These are phyloP conservation scores for Catharus fuscescens DNA, from an alignment of 2,113 vertebrate genomes.

Conservation along the genomic window DNA sequence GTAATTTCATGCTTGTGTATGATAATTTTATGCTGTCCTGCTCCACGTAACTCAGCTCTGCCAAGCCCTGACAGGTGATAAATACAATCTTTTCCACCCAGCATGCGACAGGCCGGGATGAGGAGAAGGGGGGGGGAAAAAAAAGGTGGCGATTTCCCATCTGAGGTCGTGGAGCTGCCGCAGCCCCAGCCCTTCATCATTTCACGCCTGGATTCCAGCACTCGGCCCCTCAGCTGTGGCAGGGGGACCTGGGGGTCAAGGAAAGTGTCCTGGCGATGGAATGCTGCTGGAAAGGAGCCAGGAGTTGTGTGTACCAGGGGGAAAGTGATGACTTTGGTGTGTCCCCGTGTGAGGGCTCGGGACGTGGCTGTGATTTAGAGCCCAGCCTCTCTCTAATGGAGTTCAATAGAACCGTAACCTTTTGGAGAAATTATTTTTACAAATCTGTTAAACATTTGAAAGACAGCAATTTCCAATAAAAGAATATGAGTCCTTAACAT, in stretches of 20 bases:
- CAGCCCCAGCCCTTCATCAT: constrained; percentile 77
- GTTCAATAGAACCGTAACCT: constrained; percentile 57
- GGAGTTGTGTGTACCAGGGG: neutral
- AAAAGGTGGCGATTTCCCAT: constrained; percentile 68
- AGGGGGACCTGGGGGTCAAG: constrained; percentile 65
- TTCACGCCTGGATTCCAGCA: constrained; percentile 82
- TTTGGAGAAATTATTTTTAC: constrained; percentile 68
- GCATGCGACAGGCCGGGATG: constrained; percentile 85
- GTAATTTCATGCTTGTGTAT: constrained; percentile 99
- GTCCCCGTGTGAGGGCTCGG: neutral
- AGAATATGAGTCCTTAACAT: constrained; percentile 50
- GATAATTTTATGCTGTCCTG: constrained; percentile 99
- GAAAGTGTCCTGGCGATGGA: constrained; percentile 60
- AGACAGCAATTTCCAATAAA: constrained; percentile 63
- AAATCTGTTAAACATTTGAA: constrained; percentile 70
- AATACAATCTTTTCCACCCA: constrained; percentile 97
- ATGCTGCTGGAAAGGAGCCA: constrained; percentile 42
- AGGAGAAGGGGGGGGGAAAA: constrained; percentile 26
- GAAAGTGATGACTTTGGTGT: constrained; percentile 34
- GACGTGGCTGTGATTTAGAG: constrained; percentile 39
- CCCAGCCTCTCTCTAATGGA: neutral
- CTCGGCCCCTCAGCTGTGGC: constrained; percentile 34
- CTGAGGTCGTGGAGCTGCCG: constrained; percentile 72
- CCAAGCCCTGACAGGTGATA: constrained; percentile 99
- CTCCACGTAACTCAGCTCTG: constrained; percentile 99